Evolutionary conservation across 2,113 vertebrate species (phyloP), one percentile per base, ranked within the genome.

Genomic region (Protobothrops mucrosquamatus): DNA sequence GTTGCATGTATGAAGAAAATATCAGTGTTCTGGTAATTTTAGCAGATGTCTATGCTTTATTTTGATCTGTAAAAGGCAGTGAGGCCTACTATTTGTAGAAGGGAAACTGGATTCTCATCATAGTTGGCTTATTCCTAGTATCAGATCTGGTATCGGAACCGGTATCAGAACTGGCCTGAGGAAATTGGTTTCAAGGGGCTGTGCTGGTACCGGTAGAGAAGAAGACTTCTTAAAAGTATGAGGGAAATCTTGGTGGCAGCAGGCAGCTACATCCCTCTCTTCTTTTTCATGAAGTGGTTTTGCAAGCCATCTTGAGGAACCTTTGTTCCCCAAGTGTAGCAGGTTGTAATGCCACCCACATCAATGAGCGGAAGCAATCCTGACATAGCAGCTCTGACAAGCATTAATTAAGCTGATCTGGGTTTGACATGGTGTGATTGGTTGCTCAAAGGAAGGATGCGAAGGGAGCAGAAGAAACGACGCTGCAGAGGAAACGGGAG

Each of bases 341-440:
- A 59, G 87, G 92, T 87, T 90, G 51, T 91, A 90, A 89, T 90
- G 95, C 89, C 93, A 91, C 95, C 95, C 89, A 87, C 89, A 90
- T 96, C 96, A 94, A 94, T 92, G 94, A 96, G 90, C 43, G 94
- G 95, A 97, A 98, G 98, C 93, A 91, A 90, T 95, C 95, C 97
- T 98, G 98, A 98, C 98, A 98, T 96, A 97, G 97, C 98, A 97
- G 95, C 98, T 97, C 97, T 97, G 97, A 96, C 94, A 92, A 87
- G 81, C 93, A 93, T 96, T 98, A 97, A 98, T 97, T 98, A 95
- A 95, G 91, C 95, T 93, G 96, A 96, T 96, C 97, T 95, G 96
- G 95, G 95, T 95, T 94, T 96, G 91, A 96, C 92, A 95, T 93
- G 90, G 93, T 46, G 61, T 51, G 61, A 97, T 94, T 96, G 95